Percentiles rank a stretch among this genome's conserved stretches.
Conservation (phyloP, 2,888 invertebrate genomes). For the Allolobophora icterica region DNA sequence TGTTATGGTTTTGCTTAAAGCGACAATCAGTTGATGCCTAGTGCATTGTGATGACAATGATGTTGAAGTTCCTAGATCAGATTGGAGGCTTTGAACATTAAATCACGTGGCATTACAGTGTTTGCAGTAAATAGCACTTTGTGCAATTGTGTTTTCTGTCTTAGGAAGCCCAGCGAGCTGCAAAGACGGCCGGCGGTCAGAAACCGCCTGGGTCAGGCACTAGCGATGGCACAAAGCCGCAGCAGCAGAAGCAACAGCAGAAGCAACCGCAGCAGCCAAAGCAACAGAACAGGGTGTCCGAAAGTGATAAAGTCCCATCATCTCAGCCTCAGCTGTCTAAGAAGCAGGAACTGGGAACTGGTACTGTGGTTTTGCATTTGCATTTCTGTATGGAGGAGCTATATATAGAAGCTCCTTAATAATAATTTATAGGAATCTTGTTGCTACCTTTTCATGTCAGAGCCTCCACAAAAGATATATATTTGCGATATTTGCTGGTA, state of each 20-base stretch:
- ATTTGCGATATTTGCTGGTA: too few relatives aligned
- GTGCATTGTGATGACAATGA: too few relatives aligned
- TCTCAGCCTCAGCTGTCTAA: not conserved
- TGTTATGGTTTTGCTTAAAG: too few relatives aligned
- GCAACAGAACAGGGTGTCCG: not conserved
- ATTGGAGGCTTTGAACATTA: too few relatives aligned
- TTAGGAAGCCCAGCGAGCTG: slow-evolving; percentile 27
- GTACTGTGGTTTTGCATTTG: not conserved
- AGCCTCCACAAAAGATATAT: too few relatives aligned
- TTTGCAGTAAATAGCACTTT: not conserved
- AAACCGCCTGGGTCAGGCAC: not conserved
- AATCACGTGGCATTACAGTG: too few relatives aligned
- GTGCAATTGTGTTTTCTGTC: not conserved
- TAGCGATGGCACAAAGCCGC: not conserved
- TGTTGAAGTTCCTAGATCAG: too few relatives aligned
- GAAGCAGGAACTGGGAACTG: not conserved
- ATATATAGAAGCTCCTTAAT: too few relatives aligned
- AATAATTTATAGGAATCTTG: not conserved
- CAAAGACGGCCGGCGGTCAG: not conserved
- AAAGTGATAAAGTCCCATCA: slow-evolving; percentile 13
- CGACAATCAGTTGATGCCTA: too few relatives aligned
- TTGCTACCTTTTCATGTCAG: too few relatives aligned
- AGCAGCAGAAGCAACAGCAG: slow-evolving; percentile 15
- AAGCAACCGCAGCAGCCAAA: not conserved
- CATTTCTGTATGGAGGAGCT: too few relatives aligned